phyloP scores from a whole-genome alignment of 1,140 invertebrate species.

The Trachelipus rathkii region DNA sequence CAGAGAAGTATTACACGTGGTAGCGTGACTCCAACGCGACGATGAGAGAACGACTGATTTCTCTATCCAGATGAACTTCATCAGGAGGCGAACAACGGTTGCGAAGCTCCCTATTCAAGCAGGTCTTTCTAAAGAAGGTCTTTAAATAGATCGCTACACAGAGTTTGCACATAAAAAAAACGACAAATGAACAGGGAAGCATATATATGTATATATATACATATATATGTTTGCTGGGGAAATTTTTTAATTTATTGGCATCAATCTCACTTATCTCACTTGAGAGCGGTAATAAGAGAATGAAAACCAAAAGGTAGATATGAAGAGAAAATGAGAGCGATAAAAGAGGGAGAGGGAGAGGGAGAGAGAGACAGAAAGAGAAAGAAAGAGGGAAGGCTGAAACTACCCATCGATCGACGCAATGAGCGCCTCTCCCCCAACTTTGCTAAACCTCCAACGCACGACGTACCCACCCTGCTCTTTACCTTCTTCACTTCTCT shows the following conservation, averaged over 20 bases:
- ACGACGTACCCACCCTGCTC: neutral
- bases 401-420: slow-evolving; percentile 8
- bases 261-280: no score
- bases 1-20: neutral
- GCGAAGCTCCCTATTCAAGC: neutral
- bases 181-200: no score
- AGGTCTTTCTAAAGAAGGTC: neutral
- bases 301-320: no score
- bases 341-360: neutral
- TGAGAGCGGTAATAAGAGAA: no score
- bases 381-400: neutral
- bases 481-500: neutral
- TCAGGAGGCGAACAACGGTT: neutral
- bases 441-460: neutral
- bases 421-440: slow-evolving; percentile 1
- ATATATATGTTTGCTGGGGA: no score
- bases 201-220: no score
- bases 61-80: neutral
- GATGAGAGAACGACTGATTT: slow-evolving; percentile 4
- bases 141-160: slow-evolving; percentile 10
- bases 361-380: neutral
- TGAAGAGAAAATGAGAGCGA: neutral
- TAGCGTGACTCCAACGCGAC: neutral
- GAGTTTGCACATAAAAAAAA: neutral
- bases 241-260: no score